Percentiles rank a stretch among this genome's conserved stretches.
Conservation (phyloP, 1,140 invertebrate species). For the Saxidomus purpurata region DNA sequence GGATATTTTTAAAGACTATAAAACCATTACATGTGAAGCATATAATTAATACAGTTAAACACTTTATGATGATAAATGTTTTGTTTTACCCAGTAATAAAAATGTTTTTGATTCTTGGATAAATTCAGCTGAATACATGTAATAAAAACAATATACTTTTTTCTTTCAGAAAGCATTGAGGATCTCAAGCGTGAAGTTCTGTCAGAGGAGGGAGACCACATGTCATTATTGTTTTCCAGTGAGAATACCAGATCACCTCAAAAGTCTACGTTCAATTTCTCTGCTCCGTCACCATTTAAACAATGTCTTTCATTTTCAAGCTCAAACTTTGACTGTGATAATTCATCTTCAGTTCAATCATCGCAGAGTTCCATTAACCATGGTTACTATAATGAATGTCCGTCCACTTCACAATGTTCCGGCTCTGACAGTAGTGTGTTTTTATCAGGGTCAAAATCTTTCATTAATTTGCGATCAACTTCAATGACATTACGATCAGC, state of each 20-base stretch:
- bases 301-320: slow-evolving; percentile 58
- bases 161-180: slow-evolving; percentile 62
- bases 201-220: slow-evolving; percentile 65
- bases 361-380: slow-evolving; percentile 49
- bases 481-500: slow-evolving; percentile 67
- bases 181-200: slow-evolving; percentile 65
- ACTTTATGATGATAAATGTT: no score
- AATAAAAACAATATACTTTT: no score
- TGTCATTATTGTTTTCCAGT: slow-evolving; percentile 58
- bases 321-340: slow-evolving; percentile 63
- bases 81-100: no score
- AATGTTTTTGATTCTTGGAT: no score
- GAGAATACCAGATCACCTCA: slow-evolving; percentile 58
- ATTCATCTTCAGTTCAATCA: slow-evolving; percentile 66
- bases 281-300: slow-evolving; percentile 59
- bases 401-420: slow-evolving; percentile 48
- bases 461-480: slow-evolving; percentile 58
- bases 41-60: no score
- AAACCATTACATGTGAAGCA: no score
- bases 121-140: no score
- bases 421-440: slow-evolving; percentile 31
- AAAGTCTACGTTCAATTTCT: slow-evolving; percentile 66
- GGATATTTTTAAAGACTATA: no score
- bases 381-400: not conserved
- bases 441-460: slow-evolving; percentile 49